These are phyloP conservation scores for Danaus chrysippus DNA, from an alignment of 2,888 invertebrate genomes.

Conservation along the genomic window DNA sequence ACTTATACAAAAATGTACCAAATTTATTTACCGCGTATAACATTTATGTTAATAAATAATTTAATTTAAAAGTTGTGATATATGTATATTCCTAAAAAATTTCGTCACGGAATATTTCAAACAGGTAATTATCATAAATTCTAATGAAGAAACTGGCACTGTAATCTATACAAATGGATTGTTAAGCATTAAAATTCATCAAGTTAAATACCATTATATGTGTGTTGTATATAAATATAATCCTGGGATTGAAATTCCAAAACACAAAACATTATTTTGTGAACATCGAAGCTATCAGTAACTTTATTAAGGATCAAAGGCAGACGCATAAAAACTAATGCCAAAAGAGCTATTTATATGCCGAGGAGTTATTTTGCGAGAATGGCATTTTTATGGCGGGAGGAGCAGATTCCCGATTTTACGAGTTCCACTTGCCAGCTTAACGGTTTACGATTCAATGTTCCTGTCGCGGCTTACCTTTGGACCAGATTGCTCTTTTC, in stretches of 20 bases:
- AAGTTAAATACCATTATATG: no score
- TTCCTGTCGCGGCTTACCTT: slow-evolving; percentile 9
- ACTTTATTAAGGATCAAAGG: slow-evolving; percentile 22
- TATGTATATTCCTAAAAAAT: no score
- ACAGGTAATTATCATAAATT: no score
- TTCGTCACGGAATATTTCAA: no score
- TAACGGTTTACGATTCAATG: slow-evolving; percentile 36
- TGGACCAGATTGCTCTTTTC: slow-evolving; percentile 7
- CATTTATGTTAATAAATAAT: no score
- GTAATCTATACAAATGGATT: no score
- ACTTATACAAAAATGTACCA: neutral
- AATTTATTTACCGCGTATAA: no score
- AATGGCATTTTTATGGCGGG: slow-evolving; percentile 39
- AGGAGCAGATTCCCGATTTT: slow-evolving; percentile 40
- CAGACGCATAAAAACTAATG: slow-evolving; percentile 28
- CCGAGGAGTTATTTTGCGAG: slow-evolving; percentile 36
- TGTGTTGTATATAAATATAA: no score
- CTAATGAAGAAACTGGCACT: no score
- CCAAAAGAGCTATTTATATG: slow-evolving; percentile 35
- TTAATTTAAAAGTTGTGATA: no score
- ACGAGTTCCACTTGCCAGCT: slow-evolving; percentile 36
- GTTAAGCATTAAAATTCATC: no score
- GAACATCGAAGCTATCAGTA: slow-evolving; percentile 6
- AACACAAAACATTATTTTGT: slow-evolving; percentile 1
- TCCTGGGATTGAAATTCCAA: neutral